Base-by-base conservation (phyloP, 1,140 invertebrate species). In the Macrotrachela quadricornifera region DNA sequence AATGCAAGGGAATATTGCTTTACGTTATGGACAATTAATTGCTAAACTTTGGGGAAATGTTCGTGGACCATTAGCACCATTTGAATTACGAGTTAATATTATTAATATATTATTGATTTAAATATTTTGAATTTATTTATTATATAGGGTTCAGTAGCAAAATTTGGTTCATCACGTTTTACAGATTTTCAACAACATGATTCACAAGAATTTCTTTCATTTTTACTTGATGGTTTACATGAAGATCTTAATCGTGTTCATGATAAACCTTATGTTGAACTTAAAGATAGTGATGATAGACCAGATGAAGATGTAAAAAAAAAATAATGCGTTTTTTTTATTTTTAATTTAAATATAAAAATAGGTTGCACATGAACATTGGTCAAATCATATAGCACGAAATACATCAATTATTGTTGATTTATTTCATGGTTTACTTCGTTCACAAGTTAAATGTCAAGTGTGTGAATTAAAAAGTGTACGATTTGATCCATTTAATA, bases 371-470 rank as follows among this genome's bases (percentile, higher is more conserved):
- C 21, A 30, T 4, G 21, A 30, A 30, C 21, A 30, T 30, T 30
- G 21, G 21, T 30, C 21, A 30, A 30, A 30, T 30, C 79, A 64
- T 85, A 82, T 8, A 80, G 87, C 50, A 78, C 87, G 49, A 30
- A 30, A 30, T 30, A 30, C 21, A 30, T 30, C 21, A 30, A 30
- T 30, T 30, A 8, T 30, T 30, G 83, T 84, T 36, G 85, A 87
- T 67, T 70, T 86, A 45, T 88, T 88, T 70, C 84, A 86, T 70
- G 85, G 85, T 0, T 82, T 86, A 66, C 71, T 88, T 0, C 85
- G 85, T 70, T 85, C 83, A 4, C 79, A 80, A 30, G 21, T 30
- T 2, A 30, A 30, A 30, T 30, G 21, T 30, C 21, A 8, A 30
- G 8, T 30, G 8, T 88, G 84, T 69, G 76, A 77, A 14, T 77